Percentiles rank a stretch among this genome's conserved stretches.
Evolutionary conservation across 2,888 invertebrate genomes (phyloP).

Genomic region (Tenthredo mesomela): DNA sequence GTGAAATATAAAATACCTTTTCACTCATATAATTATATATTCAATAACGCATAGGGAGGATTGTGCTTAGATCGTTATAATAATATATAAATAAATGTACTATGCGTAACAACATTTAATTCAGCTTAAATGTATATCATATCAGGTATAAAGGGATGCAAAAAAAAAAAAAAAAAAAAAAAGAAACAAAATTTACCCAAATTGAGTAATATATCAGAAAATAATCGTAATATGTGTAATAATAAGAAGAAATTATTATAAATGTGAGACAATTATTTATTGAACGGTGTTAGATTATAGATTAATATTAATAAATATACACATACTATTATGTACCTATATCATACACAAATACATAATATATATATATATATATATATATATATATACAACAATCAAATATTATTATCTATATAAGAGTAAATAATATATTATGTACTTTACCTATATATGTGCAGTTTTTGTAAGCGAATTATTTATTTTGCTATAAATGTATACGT

Average conservation of each 20-base stretch:
- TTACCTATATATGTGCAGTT: constrained; percentile 4
- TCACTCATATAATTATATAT: neutral
- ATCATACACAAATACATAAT: neutral
- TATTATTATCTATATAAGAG: neutral
- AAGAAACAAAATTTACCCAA: neutral
- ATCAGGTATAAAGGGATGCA: neutral
- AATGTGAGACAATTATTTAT: constrained; percentile 28
- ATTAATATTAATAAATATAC: neutral
- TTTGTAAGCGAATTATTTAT: constrained; percentile 43
- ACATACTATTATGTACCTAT: neutral
- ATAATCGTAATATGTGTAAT: neutral
- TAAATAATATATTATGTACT: too few relatives aligned
- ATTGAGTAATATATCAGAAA: neutral
- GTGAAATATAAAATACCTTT: constrained; percentile 12
- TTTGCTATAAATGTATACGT: constrained; percentile 38
- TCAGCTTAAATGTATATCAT: neutral
- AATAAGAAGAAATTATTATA: neutral
- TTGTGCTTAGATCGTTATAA: neutral
- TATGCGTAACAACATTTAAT: neutral
- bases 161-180: neutral
- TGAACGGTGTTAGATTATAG: neutral
- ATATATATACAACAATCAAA: constrained; percentile 7
- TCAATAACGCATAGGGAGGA: neutral
- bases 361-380: neutral
- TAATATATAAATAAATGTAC: neutral